These are phyloP conservation scores for Ambastaia sidthimunki DNA, from an alignment of 2,797 vertebrate species.

Conservation along the genomic window DNA sequence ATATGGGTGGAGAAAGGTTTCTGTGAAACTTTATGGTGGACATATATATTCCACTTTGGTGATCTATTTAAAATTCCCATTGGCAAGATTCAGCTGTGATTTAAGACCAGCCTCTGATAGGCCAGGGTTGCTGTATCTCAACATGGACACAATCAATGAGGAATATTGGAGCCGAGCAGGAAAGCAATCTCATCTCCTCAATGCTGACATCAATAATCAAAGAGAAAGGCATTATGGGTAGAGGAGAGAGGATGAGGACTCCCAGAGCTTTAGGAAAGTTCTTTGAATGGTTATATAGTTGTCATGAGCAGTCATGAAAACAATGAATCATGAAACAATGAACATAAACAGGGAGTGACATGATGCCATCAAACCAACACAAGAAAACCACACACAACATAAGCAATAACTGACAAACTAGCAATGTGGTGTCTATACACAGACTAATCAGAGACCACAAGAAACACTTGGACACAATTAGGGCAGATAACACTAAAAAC, in stretches of 20 bases:
- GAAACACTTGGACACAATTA: too few relatives aligned
- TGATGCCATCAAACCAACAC: too few relatives aligned
- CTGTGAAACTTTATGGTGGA: constrained; percentile 57
- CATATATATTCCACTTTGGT: constrained; percentile 43
- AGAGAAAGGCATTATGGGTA: constrained; percentile 42
- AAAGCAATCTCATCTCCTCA: constrained; percentile 52
- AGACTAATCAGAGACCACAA: too few relatives aligned
- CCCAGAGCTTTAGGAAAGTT: neutral
- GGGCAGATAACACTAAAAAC: too few relatives aligned
- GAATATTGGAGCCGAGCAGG: constrained; percentile 50
- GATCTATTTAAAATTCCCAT: constrained; percentile 63
- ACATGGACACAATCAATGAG: constrained; percentile 47
- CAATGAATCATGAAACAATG: too few relatives aligned
- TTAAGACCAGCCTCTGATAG: constrained; percentile 61
- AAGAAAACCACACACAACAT: too few relatives aligned
- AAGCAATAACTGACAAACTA: too few relatives aligned
- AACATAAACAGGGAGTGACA: too few relatives aligned
- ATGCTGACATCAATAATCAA: constrained; percentile 44
- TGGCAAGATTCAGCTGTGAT: constrained; percentile 55
- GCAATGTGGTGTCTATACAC: too few relatives aligned
- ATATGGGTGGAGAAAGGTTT: constrained; percentile 44
- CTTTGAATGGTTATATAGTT: neutral
- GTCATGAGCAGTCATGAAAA: too few relatives aligned
- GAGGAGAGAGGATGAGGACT: constrained; percentile 6
- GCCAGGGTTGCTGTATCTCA: constrained; percentile 46